phyloP scores from a whole-genome alignment of 2,797 vertebrate species.

The Emys orbicularis region DNA sequence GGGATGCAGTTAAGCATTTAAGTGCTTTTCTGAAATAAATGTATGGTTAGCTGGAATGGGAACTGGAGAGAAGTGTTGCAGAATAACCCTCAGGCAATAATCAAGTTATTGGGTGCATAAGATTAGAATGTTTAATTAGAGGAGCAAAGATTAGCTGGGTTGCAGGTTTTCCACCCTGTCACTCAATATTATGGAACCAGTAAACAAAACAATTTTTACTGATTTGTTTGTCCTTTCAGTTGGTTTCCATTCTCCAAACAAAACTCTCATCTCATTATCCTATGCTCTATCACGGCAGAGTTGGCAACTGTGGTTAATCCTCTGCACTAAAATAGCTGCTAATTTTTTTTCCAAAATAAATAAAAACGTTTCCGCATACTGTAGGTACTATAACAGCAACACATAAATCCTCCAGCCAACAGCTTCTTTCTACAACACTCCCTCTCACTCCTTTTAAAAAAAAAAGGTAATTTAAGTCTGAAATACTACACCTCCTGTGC shows the following conservation, averaged over 20 bases:
- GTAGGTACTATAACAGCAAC: neutral
- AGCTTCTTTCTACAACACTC: constrained; percentile 4
- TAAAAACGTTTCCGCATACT: constrained; percentile 1
- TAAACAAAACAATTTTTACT: constrained; percentile 35
- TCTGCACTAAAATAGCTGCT: neutral
- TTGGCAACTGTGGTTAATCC: neutral
- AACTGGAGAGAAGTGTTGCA: neutral
- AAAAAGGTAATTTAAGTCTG: constrained; percentile 19
- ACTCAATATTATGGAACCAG: constrained; percentile 17
- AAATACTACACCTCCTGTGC: constrained; percentile 9
- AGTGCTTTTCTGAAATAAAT: neutral
- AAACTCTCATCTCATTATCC: constrained; percentile 5
- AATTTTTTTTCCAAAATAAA: neutral
- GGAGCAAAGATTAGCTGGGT: neutral
- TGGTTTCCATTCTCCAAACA: constrained; percentile 49
- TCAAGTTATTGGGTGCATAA: neutral
- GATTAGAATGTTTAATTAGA: too few relatives aligned
- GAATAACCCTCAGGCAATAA: neutral
- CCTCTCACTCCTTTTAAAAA: neutral
- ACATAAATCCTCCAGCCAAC: neutral
- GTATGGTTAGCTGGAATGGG: neutral
- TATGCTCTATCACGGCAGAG: neutral
- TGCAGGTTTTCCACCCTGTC: constrained; percentile 15
- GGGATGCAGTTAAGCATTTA: too few relatives aligned
- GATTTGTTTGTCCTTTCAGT: constrained; percentile 1